These are phyloP conservation scores for Ciconia nigra DNA, from an alignment of 2,797 vertebrate genomes.

Conservation along the genomic window DNA sequence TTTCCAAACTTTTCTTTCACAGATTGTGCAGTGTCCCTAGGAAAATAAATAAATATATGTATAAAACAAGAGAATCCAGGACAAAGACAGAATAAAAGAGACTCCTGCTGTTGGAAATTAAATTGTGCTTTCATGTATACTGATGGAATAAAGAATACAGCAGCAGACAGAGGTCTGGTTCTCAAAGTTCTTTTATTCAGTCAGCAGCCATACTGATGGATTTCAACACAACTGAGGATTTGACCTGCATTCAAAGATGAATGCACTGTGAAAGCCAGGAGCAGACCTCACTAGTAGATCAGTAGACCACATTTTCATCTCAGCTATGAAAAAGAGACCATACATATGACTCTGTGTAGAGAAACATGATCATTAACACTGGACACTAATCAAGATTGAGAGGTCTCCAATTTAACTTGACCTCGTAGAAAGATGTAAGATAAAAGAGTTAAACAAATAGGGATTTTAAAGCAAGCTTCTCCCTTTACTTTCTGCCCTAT, in stretches of 20 bases:
- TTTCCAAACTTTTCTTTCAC: constrained; percentile 97
- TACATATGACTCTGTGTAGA: background rate
- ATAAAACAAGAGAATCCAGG: background rate
- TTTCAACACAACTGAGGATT: background rate
- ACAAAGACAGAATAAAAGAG: background rate
- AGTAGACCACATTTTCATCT: background rate
- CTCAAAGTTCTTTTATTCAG: background rate
- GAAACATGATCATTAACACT: background rate
- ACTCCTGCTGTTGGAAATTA: background rate
- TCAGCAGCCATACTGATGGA: background rate
- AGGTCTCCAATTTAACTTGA: background rate
- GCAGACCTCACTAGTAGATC: background rate
- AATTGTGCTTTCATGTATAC: background rate
- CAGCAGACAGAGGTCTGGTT: background rate
- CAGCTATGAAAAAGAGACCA: background rate
- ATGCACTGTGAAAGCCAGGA: background rate
- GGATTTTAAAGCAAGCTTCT: background rate
- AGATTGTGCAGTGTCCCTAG: constrained; percentile 90
- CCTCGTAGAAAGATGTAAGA: background rate
- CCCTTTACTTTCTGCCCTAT: background rate
- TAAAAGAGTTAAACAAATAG: background rate
- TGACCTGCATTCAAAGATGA: background rate
- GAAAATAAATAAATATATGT: background rate
- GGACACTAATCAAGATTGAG: background rate
- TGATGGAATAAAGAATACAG: background rate